A percentile compares a stretch with the other conserved stretches of the same genome.
Evolutionary conservation across 2,797 vertebrate species (phyloP).

Genomic region (Limnodromus scolopaceus): DNA sequence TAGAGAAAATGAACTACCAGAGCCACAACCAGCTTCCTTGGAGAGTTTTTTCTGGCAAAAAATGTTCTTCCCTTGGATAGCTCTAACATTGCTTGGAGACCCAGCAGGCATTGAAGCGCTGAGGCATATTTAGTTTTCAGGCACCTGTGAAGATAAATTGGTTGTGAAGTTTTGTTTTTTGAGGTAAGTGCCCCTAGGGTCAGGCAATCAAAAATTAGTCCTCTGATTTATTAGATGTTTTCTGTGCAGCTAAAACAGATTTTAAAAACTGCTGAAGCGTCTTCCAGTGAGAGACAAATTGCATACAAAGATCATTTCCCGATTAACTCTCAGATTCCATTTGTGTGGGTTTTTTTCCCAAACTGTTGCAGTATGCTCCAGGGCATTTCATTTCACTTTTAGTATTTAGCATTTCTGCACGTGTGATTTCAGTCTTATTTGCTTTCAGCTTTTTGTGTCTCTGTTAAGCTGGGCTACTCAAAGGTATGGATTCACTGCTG

Average conservation of each 20-base stretch:
- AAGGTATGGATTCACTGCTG: neutral
- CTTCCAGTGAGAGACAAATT: neutral
- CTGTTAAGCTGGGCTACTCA: neutral
- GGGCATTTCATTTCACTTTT: neutral
- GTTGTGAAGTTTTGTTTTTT: neutral
- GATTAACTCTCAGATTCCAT: neutral
- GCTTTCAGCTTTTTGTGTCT: neutral
- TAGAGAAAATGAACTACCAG: neutral
- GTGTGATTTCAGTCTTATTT: neutral
- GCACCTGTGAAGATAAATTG: neutral
- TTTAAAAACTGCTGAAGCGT: neutral
- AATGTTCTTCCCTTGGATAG: neutral
- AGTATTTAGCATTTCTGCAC: neutral
- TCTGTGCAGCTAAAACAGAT: neutral
- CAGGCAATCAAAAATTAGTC: neutral
- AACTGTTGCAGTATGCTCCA: neutral
- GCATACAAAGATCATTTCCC: neutral
- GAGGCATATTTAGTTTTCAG: neutral
- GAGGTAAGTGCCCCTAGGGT: neutral
- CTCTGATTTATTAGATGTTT: neutral
- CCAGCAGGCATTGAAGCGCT: neutral
- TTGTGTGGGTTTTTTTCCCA: neutral
- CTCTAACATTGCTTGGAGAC: neutral
- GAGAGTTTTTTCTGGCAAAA: neutral
- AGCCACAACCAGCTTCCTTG: neutral